Base-by-base conservation (phyloP, 2,888 invertebrate species). In the Eristalis pertinax region DNA sequence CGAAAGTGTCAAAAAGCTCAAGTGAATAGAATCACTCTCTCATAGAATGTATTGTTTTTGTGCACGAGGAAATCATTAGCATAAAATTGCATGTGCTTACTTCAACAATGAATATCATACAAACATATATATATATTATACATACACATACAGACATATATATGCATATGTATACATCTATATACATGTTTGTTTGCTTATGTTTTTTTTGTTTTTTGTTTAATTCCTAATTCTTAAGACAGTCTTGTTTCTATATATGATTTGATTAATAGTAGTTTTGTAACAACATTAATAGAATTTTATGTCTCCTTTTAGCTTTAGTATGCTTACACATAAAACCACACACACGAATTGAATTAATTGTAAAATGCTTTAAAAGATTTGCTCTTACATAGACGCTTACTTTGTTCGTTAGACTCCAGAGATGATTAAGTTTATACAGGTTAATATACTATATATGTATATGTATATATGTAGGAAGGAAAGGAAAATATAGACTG, bases 181-280 rank as follows among this genome's bases (percentile, higher is more conserved):
- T 76, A 50, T 83, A 38, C 68, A 19, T 32, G 32, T 32, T 10
- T 32, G 32, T 32, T 32, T 32, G 32, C 32, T 32, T 32, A 32
- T 32, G 4, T 32, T 32, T 32, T 32, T 32, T 26, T 26, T 74
- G 68, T 32, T 26, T 67, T 85, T 82, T 19, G 26, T 79, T 79
- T 80, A 80, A 84, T 87, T 84, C 87, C 87, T 87, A 87, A 87
- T 84, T 84, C 63, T 87, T 90, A 89, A 88, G 89, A 90, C 90
- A 90, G 90, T 90, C 90, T 90, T 90, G 79, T 90, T 90, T 88
- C 83, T 89, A 89, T 83, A 85, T 83, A 88, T 84, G 76, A 87
- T 84, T 87, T 84, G 87, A 84, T 87, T 87, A 87, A 87, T 84
- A 87, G 75, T 87, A 84, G 84, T 80, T 84, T 68, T 65, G 7